phyloP scores from a whole-genome alignment of 2,113 vertebrate genomes.

The Dunckerocampus dactyliophorus region DNA sequence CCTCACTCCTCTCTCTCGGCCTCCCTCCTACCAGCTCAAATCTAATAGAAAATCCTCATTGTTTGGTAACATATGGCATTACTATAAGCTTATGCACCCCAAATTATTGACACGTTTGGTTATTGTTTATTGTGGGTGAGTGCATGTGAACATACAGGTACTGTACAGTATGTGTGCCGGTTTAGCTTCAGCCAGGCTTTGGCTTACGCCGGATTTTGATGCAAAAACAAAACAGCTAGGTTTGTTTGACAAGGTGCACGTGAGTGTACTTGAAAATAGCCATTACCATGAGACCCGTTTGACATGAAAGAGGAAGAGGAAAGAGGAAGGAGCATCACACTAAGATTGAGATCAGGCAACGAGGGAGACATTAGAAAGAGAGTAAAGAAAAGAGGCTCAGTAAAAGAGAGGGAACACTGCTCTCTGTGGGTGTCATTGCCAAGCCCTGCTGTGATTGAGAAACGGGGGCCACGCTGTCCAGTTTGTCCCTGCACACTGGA shows the following conservation, averaged over 20 bases:
- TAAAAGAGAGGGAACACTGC: constrained; percentile 41
- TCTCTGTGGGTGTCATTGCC: constrained; percentile 50
- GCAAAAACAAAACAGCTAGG: constrained; percentile 29
- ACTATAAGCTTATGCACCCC: constrained; percentile 34
- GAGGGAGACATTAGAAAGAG: constrained; percentile 32
- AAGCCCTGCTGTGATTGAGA: constrained; percentile 53
- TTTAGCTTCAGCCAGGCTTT: constrained; percentile 24
- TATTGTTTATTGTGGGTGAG: background rate
- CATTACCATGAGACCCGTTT: constrained; percentile 16
- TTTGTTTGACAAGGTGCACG: constrained; percentile 27
- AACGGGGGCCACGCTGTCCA: constrained; percentile 47
- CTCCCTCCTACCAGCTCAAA: constrained; percentile 28
- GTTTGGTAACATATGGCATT: constrained; percentile 16
- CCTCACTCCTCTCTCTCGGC: constrained; percentile 19
- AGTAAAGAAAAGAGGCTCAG: constrained; percentile 41
- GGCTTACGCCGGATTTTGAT: constrained; percentile 43
- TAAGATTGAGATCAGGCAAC: constrained; percentile 26
- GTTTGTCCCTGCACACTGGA: constrained; percentile 55
- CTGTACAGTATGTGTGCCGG: constrained; percentile 28
- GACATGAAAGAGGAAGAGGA: constrained; percentile 21
- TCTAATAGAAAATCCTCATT: constrained; percentile 53
- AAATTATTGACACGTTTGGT: constrained; percentile 23
- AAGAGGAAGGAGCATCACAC: background rate
- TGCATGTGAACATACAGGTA: constrained; percentile 3
- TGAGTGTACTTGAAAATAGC: constrained; percentile 12